These are phyloP conservation scores for Gavialis gangeticus DNA, from an alignment of 2,113 vertebrate species.

Conservation along the genomic window DNA sequence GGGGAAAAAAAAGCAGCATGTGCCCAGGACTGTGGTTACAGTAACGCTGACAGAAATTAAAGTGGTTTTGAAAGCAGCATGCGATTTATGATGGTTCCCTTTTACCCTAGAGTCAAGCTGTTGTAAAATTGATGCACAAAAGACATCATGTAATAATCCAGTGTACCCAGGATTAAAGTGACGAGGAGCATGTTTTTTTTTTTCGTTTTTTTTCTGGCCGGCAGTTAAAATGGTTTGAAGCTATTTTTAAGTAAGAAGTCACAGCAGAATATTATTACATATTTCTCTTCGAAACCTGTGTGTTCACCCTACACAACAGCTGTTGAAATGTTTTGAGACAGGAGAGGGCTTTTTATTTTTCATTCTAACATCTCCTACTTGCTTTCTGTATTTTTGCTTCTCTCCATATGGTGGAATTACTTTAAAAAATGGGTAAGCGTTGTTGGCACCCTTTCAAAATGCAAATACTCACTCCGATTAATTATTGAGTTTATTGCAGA, in stretches of 20 bases:
- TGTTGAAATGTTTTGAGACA: conserved; percentile 39
- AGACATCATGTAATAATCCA: conserved; percentile 79
- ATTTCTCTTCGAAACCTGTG: conserved; percentile 41
- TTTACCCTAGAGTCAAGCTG: conserved; percentile 83
- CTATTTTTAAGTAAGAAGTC: conserved; percentile 62
- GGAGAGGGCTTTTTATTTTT: conserved; percentile 30
- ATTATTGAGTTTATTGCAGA: conserved; percentile 59
- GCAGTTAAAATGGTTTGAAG: conserved; percentile 60
- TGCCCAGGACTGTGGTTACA: conserved; percentile 77
- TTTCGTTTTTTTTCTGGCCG: conserved; percentile 37
- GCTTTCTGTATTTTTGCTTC: background rate
- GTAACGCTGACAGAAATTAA: conserved; percentile 83
- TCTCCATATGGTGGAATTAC: background rate
- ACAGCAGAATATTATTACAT: conserved; percentile 60
- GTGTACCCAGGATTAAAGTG: conserved; percentile 74
- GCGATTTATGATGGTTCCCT: conserved; percentile 80
- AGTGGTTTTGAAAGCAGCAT: conserved; percentile 85
- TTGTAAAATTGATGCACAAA: conserved; percentile 82
- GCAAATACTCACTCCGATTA: conserved; percentile 28
- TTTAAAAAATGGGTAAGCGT: conserved; percentile 39
- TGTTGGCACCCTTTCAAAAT: conserved; percentile 45
- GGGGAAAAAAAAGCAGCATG: background rate
- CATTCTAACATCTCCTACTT: background rate
- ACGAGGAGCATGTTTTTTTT: conserved; percentile 60
- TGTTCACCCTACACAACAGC: background rate